Evolutionary conservation across 2,113 vertebrate genomes (phyloP), one percentile per base, ranked within the genome.

Genomic region (Anser cygnoides): DNA sequence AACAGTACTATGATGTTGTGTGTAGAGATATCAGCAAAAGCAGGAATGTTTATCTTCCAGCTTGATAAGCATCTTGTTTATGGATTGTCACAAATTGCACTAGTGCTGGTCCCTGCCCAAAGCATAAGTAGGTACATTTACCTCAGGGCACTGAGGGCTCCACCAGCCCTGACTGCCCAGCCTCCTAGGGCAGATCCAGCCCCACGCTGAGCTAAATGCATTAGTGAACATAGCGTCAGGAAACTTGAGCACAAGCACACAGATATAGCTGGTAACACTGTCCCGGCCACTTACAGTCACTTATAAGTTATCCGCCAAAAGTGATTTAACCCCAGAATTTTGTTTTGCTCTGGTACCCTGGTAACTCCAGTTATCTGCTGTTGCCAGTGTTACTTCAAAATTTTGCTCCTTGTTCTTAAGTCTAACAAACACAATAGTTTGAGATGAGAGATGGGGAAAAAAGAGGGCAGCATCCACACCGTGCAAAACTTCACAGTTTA

Each of bases 51-150:
- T 65, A 35, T 87, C 87, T 82, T 86, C 49, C 65, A 58, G 35
- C 39, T 85, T 76, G 35, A 49, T 86, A 89, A 89, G 14, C 65
- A 35, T 84, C 79, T 84, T 96, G 61, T 70, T 93, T 81, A 77
- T 6, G 2, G 37, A 26, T 92, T 63, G 90, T 80, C 68, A 59
- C 33, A 39, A 67, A 71, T 25, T 77, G 76, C 37, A 63, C 4
- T 37, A 46, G 50, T 43, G 80, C 50, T 92, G 88, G 21, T 80
- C 88, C 28, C 79, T 78, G 50, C 50, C 76, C 79, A 74, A 80
- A 74, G 22, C 25, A 0, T 39, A 78, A 84, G 8, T 76, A 7
- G 2, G 5, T 10, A 10, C 61, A 29, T 59, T 70, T 78, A 22
- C 66, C 29, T 58, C 55, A 55, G 44, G 46, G 12, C 10, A 8